A percentile compares a stretch with the other conserved stretches of the same genome.
Evolutionary conservation across 2,113 vertebrate species (phyloP).

Genomic region (Oryzias curvinotus): DNA sequence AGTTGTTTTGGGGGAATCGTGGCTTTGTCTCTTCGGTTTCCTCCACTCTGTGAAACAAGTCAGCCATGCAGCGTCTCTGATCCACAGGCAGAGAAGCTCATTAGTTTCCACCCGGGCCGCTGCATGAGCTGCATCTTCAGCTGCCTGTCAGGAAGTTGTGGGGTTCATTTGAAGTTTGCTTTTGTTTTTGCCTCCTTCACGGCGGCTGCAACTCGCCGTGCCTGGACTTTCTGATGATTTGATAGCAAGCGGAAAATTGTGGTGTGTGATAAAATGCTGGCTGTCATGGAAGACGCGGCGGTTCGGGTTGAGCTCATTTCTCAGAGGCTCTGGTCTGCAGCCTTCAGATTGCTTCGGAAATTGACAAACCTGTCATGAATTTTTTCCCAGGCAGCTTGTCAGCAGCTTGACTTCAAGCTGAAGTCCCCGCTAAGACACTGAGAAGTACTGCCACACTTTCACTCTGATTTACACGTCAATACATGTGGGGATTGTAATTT

Average conservation of each 20-base stretch:
- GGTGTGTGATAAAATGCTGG: constrained; percentile 35
- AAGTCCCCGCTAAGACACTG: too few species aligned
- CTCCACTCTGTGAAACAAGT: constrained; percentile 27
- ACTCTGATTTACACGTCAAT: too few species aligned
- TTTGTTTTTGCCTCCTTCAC: constrained; percentile 46
- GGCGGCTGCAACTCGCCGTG: constrained; percentile 29
- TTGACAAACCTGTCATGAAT: background rate
- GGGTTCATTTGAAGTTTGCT: constrained; percentile 59
- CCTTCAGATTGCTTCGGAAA: constrained; percentile 14
- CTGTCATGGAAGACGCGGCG: constrained; percentile 39
- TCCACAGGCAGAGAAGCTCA: constrained; percentile 46
- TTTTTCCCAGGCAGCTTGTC: background rate
- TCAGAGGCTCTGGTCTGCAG: background rate
- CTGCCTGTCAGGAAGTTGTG: constrained; percentile 59
- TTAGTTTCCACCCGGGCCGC: constrained; percentile 51
- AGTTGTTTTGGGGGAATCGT: background rate
- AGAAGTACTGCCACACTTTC: too few species aligned
- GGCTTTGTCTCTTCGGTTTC: background rate
- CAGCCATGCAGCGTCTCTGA: constrained; percentile 17
- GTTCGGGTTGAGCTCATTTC: constrained; percentile 23
- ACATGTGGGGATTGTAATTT: too few species aligned
- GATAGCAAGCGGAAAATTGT: constrained; percentile 49
- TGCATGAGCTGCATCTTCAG: constrained; percentile 31
- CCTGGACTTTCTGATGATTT: constrained; percentile 60
- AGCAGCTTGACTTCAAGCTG: too few species aligned